A percentile compares a stretch with the other conserved stretches of the same genome.
These are phyloP conservation scores for Cordilura impudica DNA, from an alignment of 2,888 invertebrate genomes.

Conservation along the genomic window DNA sequence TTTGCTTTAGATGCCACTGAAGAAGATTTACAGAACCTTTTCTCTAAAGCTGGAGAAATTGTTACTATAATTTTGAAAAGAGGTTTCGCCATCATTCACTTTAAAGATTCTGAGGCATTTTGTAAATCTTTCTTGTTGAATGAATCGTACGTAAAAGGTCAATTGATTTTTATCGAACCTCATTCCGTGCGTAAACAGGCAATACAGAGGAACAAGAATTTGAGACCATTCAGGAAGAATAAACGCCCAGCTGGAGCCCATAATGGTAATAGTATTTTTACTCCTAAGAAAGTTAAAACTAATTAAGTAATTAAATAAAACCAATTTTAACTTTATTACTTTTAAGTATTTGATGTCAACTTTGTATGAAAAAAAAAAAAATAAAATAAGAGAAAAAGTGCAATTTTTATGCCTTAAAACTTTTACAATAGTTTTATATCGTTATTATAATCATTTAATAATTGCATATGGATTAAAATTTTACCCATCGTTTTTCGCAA, in stretches of 20 bases:
- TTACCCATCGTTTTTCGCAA: no score
- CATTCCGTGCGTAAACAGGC: constrained; percentile 66
- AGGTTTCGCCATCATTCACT: constrained; percentile 67
- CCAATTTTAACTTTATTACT: neutral
- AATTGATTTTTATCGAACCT: constrained; percentile 70
- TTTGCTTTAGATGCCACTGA: constrained; percentile 56
- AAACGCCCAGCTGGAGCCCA: constrained; percentile 46
- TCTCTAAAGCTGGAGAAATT: constrained; percentile 66
- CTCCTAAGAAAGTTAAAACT: constrained; percentile 17
- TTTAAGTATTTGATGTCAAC: constrained; percentile 3
- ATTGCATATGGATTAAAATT: no score
- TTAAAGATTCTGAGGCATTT: constrained; percentile 67
- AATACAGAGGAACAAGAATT: constrained; percentile 18
- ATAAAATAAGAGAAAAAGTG: neutral
- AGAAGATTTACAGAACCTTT: constrained; percentile 63
- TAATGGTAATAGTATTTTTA: constrained; percentile 27
- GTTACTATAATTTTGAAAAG: constrained; percentile 49
- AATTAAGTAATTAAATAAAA: neutral
- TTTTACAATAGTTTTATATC: no score
- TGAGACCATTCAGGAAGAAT: neutral
- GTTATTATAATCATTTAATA: no score
- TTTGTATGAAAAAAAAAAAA: constrained; percentile 8
- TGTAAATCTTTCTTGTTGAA: constrained; percentile 71
- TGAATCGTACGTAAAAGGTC: constrained; percentile 63
- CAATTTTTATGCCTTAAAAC: constrained; percentile 22